These are phyloP conservation scores for Penaeus indicus DNA, from an alignment of 1,140 invertebrate genomes.

Conservation along the genomic window DNA sequence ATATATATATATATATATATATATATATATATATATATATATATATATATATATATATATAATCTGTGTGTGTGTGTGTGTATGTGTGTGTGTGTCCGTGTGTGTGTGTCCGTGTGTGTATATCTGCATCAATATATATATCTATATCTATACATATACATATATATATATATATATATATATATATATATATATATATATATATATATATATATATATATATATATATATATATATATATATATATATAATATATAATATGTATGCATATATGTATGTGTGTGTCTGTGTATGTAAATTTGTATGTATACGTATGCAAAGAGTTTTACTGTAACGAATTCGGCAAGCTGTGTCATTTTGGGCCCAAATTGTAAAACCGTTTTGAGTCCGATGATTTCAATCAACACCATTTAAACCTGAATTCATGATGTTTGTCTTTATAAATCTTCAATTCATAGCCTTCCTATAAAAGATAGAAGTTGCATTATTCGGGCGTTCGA, in stretches of 20 bases:
- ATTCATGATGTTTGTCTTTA: no score
- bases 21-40: neutral
- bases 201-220: neutral
- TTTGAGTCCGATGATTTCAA: slow-evolving; percentile 1
- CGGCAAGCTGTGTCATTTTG: neutral
- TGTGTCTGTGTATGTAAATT: slow-evolving; percentile 25
- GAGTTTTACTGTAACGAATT: no score
- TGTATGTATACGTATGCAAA: slow-evolving; percentile 10
- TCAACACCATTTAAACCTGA: neutral
- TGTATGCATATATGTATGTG: neutral
- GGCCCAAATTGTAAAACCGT: no score
- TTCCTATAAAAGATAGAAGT: no score
- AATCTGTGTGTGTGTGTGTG: neutral
- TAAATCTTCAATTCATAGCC: no score
- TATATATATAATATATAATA: neutral
- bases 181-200: neutral
- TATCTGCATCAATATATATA: no score
- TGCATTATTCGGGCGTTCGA: no score
- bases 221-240: neutral
- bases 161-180: slow-evolving; percentile 6
- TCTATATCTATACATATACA: slow-evolving; percentile 8
- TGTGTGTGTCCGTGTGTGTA: neutral
- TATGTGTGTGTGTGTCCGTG: neutral
- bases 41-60: neutral
- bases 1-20: slow-evolving; percentile 19